Percentiles rank a stretch among this genome's conserved stretches.
Conservation (phyloP, 2,888 invertebrate genomes). For the Eristalis arbustorum region DNA sequence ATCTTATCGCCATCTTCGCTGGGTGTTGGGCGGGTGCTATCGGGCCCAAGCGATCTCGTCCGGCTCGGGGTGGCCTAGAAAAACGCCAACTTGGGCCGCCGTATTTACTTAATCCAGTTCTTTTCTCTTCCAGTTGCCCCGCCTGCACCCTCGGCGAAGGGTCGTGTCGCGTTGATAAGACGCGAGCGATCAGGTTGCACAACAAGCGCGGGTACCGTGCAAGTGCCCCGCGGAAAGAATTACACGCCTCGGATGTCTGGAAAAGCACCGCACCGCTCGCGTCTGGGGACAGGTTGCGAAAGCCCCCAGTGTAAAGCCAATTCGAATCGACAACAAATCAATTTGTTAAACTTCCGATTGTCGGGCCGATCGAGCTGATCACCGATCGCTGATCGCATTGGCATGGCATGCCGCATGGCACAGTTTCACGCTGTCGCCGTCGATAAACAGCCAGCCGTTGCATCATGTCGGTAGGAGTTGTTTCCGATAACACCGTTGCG, state of each 20-base stretch:
- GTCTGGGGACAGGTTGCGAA: constrained; percentile 34
- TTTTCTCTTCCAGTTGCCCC: not conserved
- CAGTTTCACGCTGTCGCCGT: not conserved
- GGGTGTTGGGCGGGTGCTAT: constrained; percentile 34
- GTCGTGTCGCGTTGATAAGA: constrained; percentile 29
- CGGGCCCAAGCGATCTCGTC: constrained; percentile 44
- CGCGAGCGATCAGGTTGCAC: constrained; percentile 44
- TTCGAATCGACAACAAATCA: constrained; percentile 14
- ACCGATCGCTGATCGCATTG: constrained; percentile 9
- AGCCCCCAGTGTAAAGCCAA: constrained; percentile 5
- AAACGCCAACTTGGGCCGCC: constrained; percentile 15
- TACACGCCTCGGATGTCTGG: constrained; percentile 4
- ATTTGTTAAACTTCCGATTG: constrained; percentile 55
- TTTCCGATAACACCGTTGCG: not conserved
- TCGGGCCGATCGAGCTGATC: not conserved
- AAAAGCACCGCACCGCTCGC: not conserved
- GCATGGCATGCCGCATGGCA: constrained; percentile 5
- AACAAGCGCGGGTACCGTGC: constrained; percentile 14
- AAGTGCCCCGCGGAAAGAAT: constrained; percentile 28
- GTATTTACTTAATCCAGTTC: constrained; percentile 63
- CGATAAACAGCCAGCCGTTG: constrained; percentile 33
- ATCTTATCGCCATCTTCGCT: constrained; percentile 60
- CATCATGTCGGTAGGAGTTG: constrained; percentile 27
- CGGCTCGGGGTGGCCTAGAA: constrained; percentile 50
- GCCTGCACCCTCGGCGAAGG: not conserved